phyloP scores from a whole-genome alignment of 2,888 invertebrate genomes.

The Dastarcus helophoroides region DNA sequence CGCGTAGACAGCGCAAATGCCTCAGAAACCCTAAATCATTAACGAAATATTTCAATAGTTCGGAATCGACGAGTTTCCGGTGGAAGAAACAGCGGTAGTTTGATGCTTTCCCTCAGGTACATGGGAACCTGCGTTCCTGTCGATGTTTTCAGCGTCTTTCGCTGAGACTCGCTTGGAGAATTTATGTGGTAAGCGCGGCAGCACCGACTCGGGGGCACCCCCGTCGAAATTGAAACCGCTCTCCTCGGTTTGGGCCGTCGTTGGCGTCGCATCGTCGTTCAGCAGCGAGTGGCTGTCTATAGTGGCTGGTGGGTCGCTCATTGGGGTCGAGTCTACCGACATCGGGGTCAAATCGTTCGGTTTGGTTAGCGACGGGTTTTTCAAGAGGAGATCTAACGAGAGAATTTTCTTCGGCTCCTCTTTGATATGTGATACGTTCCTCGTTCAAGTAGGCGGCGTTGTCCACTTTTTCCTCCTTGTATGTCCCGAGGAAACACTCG shows the following conservation, averaged over 20 bases:
- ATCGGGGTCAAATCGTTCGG: constrained; percentile 26
- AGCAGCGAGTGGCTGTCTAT: constrained; percentile 13
- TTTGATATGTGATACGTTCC: no score
- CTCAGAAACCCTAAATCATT: constrained; percentile 54
- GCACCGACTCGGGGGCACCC: constrained; percentile 1
- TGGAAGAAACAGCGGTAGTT: constrained; percentile 58
- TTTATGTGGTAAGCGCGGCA: no score
- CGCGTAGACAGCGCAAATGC: constrained; percentile 61
- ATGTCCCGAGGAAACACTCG: no score
- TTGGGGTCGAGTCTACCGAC: constrained; percentile 34
- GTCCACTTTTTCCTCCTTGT: no score
- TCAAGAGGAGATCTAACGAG: no score
- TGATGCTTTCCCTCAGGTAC: constrained; percentile 38
- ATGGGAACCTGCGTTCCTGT: constrained; percentile 24
- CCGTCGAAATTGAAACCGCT: constrained; percentile 35
- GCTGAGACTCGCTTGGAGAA: constrained; percentile 25
- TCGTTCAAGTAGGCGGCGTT: no score
- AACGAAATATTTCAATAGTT: constrained; percentile 58
- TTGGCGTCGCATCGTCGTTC: constrained; percentile 19
- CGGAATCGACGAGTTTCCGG: constrained; percentile 57
- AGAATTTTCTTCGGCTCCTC: no score
- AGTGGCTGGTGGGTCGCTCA: constrained; percentile 20
- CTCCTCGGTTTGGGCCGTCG: constrained; percentile 39
- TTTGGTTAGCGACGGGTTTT: no score
- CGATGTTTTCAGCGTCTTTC: constrained; percentile 34